Evolutionary conservation across 1,140 invertebrate species (phyloP).

Genomic region (Drosophila carrolli): DNA sequence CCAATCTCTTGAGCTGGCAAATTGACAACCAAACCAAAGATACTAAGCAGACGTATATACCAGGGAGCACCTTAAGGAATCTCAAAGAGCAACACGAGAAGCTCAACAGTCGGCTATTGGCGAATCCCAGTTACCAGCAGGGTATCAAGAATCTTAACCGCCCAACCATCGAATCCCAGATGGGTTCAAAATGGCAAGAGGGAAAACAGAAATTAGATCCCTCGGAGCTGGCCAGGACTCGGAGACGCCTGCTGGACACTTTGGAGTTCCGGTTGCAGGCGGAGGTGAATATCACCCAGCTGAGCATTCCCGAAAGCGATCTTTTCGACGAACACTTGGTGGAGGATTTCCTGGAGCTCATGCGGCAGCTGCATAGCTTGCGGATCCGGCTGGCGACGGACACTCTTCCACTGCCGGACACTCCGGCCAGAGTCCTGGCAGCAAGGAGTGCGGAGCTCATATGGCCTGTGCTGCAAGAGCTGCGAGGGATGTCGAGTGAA

Average conservation of each 20-base stretch:
- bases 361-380: slow-evolving; percentile 44
- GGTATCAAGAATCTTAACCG: slow-evolving; percentile 51
- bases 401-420: slow-evolving; percentile 54
- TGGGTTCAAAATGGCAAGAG: slow-evolving; percentile 35
- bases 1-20: slow-evolving; percentile 50
- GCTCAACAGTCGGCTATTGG: slow-evolving; percentile 1
- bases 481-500: slow-evolving; percentile 18
- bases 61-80: slow-evolving; percentile 14
- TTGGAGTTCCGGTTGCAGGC: slow-evolving; percentile 57
- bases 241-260: slow-evolving; percentile 52
- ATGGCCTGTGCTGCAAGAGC: slow-evolving; percentile 59
- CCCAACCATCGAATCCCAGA: slow-evolving; percentile 38
- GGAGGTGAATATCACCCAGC: slow-evolving; percentile 75
- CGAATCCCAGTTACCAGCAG: slow-evolving; percentile 47
- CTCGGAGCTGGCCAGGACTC: slow-evolving; percentile 17
- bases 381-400: slow-evolving; percentile 24
- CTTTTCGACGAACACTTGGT: slow-evolving; percentile 69
- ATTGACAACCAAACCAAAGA: background rate
- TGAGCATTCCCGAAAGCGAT: slow-evolving; percentile 79
- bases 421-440: slow-evolving; percentile 65
- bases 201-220: slow-evolving; percentile 3
- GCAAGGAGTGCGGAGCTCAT: slow-evolving; percentile 64
- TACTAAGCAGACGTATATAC: slow-evolving; percentile 27
- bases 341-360: slow-evolving; percentile 63
- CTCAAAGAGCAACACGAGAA: slow-evolving; percentile 41